Evolutionary conservation across 2,888 invertebrate species (phyloP).

Genomic region (Linnaemya tessellans): DNA sequence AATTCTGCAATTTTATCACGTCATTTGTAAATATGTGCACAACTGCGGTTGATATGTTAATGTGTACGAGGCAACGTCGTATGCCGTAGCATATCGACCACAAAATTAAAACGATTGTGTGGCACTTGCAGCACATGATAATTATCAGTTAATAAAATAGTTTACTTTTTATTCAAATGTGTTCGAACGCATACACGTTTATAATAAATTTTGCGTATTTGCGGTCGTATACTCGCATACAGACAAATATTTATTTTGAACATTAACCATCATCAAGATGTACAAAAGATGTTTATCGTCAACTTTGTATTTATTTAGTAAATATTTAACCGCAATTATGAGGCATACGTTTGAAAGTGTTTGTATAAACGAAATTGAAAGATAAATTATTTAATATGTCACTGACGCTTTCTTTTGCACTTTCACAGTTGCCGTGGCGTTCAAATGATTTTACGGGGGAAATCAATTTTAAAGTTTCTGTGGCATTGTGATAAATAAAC

Average conservation of each 20-base stretch:
- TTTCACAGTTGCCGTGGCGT: no score
- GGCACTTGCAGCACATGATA: conserved; percentile 36
- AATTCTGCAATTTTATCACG: conserved; percentile 53
- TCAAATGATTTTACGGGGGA: no score
- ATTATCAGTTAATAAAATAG: conserved; percentile 54
- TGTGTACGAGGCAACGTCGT: neutral
- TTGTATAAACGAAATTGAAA: conserved; percentile 32
- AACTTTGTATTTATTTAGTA: conserved; percentile 29
- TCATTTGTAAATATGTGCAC: conserved; percentile 48
- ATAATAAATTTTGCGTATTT: neutral
- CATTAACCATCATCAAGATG: neutral
- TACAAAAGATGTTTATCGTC: conserved; percentile 13
- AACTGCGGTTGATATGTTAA: conserved; percentile 46
- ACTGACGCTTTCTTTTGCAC: neutral
- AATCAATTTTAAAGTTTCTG: no score
- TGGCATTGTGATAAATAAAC: no score
- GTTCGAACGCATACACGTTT: neutral
- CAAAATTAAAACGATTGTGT: conserved; percentile 51
- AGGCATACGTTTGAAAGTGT: conserved; percentile 8
- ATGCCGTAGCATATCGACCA: conserved; percentile 41
- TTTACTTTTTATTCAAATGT: neutral
- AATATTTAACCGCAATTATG: conserved; percentile 32
- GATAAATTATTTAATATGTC: conserved; percentile 7
- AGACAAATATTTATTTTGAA: conserved; percentile 20
- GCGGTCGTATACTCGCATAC: neutral